Percentiles rank a stretch among this genome's conserved stretches.
Conservation (phyloP, 2,113 vertebrate species). For the Ahaetulla prasina region DNA sequence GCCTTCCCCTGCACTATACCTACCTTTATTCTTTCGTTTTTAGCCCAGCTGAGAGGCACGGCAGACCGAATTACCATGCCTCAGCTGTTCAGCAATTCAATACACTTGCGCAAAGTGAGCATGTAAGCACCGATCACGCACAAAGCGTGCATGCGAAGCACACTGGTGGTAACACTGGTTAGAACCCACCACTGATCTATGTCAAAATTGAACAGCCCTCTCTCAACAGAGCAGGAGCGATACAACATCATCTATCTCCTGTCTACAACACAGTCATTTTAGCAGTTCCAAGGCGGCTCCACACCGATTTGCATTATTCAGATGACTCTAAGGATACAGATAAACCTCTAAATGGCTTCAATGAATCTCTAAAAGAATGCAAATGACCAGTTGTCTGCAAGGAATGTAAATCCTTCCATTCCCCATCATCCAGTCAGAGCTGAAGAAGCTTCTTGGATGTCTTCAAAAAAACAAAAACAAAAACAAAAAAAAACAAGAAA, state of each 20-base stretch:
- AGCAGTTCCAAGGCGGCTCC: background rate
- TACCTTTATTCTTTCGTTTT: too few relatives aligned
- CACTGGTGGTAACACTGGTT: too few relatives aligned
- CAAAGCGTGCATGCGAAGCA: too few relatives aligned
- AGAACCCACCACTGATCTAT: too few relatives aligned
- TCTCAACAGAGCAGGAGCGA: background rate
- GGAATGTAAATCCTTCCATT: background rate
- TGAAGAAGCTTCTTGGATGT: background rate
- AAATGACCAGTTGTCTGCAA: background rate
- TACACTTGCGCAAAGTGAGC: too few relatives aligned
- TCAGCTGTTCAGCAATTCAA: too few relatives aligned
- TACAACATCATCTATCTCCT: background rate
- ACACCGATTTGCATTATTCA: background rate
- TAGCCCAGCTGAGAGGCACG: too few relatives aligned
- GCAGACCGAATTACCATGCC: too few relatives aligned
- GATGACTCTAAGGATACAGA: background rate
- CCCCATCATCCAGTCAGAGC: background rate
- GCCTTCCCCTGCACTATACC: too few relatives aligned
- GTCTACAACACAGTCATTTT: background rate
- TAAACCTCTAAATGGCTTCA: background rate
- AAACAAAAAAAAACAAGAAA: background rate
- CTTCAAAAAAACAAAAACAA: background rate
- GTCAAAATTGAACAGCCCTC: background rate
- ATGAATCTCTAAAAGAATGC: background rate
- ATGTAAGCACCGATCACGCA: too few relatives aligned